phyloP scores from a whole-genome alignment of 2,113 vertebrate species.

The Lophotis ruficrista region DNA sequence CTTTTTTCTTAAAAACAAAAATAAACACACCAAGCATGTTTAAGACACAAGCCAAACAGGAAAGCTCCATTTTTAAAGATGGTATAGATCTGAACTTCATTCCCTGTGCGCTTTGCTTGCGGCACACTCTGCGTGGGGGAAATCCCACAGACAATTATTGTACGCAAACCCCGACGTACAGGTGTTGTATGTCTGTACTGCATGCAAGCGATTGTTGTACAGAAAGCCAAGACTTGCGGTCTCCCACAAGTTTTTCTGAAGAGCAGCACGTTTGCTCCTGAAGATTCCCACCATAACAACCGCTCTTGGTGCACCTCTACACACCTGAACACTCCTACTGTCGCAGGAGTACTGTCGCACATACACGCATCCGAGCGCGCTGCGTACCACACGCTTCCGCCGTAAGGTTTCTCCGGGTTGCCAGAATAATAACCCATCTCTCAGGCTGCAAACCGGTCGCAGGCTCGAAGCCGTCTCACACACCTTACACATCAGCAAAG shows the following conservation, averaged over 20 bases:
- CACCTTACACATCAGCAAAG: neutral
- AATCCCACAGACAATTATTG: neutral
- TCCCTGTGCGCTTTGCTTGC: neutral
- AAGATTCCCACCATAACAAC: neutral
- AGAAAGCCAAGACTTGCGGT: neutral
- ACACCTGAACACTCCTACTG: no score
- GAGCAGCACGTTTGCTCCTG: neutral
- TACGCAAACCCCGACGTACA: accelerated
- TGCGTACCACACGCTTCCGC: neutral
- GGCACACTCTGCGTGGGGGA: neutral
- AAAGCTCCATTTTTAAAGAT: neutral
- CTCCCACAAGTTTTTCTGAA: neutral
- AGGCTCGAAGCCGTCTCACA: neutral
- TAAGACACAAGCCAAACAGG: neutral
- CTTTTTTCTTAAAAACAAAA: neutral
- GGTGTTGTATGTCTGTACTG: accelerated
- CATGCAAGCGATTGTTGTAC: accelerated
- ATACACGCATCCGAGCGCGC: neutral
- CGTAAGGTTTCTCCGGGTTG: neutral
- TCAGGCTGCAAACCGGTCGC: neutral
- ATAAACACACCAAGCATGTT: neutral
- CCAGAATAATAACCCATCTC: neutral
- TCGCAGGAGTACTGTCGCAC: no score
- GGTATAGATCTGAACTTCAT: neutral
- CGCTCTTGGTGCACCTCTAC: neutral